Evolutionary conservation across 2,797 vertebrate species (phyloP), one percentile per base, ranked within the genome.

Genomic region (Anas acuta): DNA sequence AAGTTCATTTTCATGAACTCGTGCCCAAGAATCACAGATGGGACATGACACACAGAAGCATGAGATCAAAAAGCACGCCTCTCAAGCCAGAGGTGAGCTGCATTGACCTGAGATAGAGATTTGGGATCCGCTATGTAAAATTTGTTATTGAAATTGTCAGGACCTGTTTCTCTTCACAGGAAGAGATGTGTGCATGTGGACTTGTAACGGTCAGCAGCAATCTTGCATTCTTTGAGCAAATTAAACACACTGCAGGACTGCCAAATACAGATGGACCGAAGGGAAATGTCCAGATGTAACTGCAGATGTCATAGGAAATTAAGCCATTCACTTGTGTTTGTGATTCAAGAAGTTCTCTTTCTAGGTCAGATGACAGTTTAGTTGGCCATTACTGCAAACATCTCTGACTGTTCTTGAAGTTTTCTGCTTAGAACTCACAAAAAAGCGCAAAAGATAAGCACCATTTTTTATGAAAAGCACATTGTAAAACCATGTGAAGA

Each of bases 221-320:
- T 86, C 56, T 90, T 92, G 73, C 73, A 35, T 84, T 87, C 54
- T 74, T 47, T 72, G 73, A 73, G 70, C 33, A 78, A 87, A 88
- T 26, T 43, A 53, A 41, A 19, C 37, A 62, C 33, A 17, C 80
- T 74, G 71, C 61, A 33, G 77, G 87, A 41, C 77, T 90, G 67
- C 85, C 87, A 94, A 47, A 76, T 79, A 45, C 87, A 87, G 83
- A 84, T 69, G 89, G 95, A 61, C 53, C 47, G 41, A 78, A 61
- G 60, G 73, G 85, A 76, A 70, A 84, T 19, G 61, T 84, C 84
- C 94, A 96, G 95, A 87, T 93, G 74, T 82, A 94, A 56, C 71
- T 90, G 77, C 86, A 91, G 90, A 91, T 95, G 90, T 82, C 91
- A 77, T 0, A 84, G 80, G 74, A 94, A 93, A 93, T 97, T 71